Evolutionary conservation across 1,140 invertebrate genomes (phyloP).

Genomic region (Neodiprion fabricii): DNA sequence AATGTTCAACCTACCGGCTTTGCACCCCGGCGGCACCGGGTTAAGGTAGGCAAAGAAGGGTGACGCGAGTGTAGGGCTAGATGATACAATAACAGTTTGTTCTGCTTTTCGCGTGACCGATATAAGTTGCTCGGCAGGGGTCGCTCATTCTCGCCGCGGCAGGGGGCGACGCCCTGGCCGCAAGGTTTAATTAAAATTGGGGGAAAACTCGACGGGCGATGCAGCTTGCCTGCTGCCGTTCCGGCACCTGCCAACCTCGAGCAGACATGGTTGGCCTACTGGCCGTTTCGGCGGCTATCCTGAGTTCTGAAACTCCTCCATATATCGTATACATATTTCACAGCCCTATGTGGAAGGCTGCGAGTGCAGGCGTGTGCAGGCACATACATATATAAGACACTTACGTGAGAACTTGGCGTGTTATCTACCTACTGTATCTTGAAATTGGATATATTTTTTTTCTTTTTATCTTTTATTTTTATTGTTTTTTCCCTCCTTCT

Average conservation of each 20-base stretch:
- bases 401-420: too few relatives aligned
- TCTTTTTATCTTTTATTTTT: not conserved
- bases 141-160: conserved; percentile 41
- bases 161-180: conserved; percentile 37
- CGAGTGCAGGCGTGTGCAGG: too few relatives aligned
- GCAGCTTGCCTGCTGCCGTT: conserved; percentile 20
- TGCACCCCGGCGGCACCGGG: not conserved
- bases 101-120: conserved; percentile 46
- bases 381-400: too few relatives aligned
- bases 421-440: not conserved
- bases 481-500: not conserved
- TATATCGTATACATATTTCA: conserved; percentile 11
- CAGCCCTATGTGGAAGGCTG: not conserved
- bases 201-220: conserved; percentile 25
- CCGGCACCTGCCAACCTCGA: conserved; percentile 17
- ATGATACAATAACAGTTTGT: conserved; percentile 31
- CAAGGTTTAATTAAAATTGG: conserved; percentile 52
- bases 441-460: not conserved
- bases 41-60: not conserved
- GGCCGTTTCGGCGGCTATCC: not conserved
- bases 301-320: not conserved
- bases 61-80: not conserved
- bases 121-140: conserved; percentile 44
- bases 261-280: not conserved
- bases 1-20: not conserved